Evolutionary conservation across 2,113 vertebrate species (phyloP), one percentile per base, ranked within the genome.

Genomic region (Xyliphius kryptos): DNA sequence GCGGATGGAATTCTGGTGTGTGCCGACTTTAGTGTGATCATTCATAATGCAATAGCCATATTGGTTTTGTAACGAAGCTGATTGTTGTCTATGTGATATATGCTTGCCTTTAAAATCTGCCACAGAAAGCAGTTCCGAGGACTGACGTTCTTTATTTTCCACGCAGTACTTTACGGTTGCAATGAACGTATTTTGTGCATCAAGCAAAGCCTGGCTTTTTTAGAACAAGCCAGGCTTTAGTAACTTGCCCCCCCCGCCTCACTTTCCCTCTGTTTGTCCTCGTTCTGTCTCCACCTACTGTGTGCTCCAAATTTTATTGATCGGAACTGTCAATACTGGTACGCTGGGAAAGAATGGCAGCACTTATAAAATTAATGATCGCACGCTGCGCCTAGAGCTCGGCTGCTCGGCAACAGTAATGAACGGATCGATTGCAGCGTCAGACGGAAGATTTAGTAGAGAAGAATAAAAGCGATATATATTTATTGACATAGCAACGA

Each of bases 311-410:
- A 44, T 8, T 32, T 43, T 66, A 72, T 72, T 52, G 64, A 63
- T 67, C 43, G 13, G 5, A 48, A 21, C 37, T 49, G 66, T 72
- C 61, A 63, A 72, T 63, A 63, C 47, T 8, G 17, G 38, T 44
- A 54, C 8, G 54, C 40, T n/a, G 53, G 55, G 64, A 58, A 53
- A 50, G 44, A 63, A 58, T 38, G 61, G 48, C 37, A 49, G 64
- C 32, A 20, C 49, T 67, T 72, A 59, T 49, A 55, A 72, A 72
- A 63, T 72, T 37, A 63, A 59, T 52, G 44, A 63, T 59, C 49
- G 21, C 48, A 36, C 9, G 21, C 60, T 11, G 36, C 26, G 60
- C 53, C 53, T 51, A 36, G 52, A 63, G 48, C 43, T 37, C 14
- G 26, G 60, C 54, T 49, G 56, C 64, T 56, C 66, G 54, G 58